A percentile compares a stretch with the other conserved stretches of the same genome.
phyloP scores from a whole-genome alignment of 2,113 vertebrate genomes.

The Leptosomus discolor region DNA sequence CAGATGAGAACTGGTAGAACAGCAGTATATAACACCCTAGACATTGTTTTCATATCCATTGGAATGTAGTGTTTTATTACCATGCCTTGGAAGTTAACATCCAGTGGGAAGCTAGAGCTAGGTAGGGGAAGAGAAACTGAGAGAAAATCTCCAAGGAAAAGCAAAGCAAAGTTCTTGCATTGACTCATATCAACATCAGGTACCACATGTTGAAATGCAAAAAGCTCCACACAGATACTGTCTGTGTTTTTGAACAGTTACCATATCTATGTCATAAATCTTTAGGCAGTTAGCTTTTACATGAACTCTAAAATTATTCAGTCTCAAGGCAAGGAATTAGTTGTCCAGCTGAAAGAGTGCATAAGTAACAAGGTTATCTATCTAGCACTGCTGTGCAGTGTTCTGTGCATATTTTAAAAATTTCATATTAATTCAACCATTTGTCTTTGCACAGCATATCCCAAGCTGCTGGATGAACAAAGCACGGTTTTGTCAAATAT shows the following conservation, averaged over 20 bases:
- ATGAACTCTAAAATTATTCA: background rate
- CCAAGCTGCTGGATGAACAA: background rate
- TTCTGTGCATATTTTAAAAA: background rate
- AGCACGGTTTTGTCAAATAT: background rate
- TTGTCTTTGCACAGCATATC: background rate
- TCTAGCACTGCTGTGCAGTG: background rate
- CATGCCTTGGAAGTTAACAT: background rate
- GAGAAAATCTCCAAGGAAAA: background rate
- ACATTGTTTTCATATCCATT: background rate
- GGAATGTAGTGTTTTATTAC: background rate
- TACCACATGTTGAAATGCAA: background rate
- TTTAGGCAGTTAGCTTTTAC: background rate
- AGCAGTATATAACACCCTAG: background rate
- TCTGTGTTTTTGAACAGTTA: background rate
- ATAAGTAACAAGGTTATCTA: background rate
- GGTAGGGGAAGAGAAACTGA: background rate
- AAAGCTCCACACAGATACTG: background rate
- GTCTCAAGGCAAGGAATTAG: background rate
- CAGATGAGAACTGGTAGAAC: background rate
- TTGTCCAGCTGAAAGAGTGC: background rate
- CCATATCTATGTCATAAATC: background rate
- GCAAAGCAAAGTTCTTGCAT: background rate
- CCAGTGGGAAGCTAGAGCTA: background rate
- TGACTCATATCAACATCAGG: background rate
- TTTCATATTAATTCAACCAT: background rate